Percentiles rank a stretch among this genome's conserved stretches.
phyloP scores from a whole-genome alignment of 2,113 vertebrate genomes.

The Cavia porcellus region DNA sequence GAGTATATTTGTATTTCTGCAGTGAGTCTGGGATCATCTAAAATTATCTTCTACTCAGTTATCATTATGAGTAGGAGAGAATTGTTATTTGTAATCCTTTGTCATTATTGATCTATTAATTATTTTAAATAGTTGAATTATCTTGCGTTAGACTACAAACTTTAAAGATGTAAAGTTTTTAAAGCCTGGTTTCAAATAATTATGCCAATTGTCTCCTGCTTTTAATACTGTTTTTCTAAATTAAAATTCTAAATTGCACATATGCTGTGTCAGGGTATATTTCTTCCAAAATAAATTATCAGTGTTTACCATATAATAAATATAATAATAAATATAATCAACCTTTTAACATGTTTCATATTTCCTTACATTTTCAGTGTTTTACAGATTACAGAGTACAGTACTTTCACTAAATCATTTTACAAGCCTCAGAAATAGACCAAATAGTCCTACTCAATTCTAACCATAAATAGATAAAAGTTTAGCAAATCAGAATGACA shows the following conservation, averaged over 20 bases:
- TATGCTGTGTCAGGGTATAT: background rate
- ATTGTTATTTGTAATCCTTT: background rate
- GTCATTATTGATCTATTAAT: background rate
- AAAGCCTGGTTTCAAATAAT: background rate
- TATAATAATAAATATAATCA: conserved; percentile 60
- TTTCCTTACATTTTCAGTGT: conserved; percentile 38
- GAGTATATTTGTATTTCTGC: background rate
- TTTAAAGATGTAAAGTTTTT: background rate
- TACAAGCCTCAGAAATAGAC: conserved; percentile 43
- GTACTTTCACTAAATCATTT: conserved; percentile 55
- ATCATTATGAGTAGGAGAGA: background rate
- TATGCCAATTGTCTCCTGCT: background rate
- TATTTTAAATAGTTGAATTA: background rate
- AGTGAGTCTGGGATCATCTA: background rate
- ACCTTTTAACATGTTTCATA: conserved; percentile 51
- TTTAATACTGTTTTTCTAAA: background rate
- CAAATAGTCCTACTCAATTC: conserved; percentile 36
- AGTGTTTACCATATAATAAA: conserved; percentile 49
- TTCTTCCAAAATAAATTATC: conserved; percentile 41
- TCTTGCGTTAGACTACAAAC: background rate
- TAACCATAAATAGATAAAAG: conserved; percentile 31
- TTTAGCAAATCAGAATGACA: conserved; percentile 11
- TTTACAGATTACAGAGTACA: conserved; percentile 51
- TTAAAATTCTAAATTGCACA: conserved; percentile 18
- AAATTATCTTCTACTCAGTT: background rate